Evolutionary conservation across 2,888 invertebrate genomes (phyloP).

Genomic region (Callyntrura sp.): DNA sequence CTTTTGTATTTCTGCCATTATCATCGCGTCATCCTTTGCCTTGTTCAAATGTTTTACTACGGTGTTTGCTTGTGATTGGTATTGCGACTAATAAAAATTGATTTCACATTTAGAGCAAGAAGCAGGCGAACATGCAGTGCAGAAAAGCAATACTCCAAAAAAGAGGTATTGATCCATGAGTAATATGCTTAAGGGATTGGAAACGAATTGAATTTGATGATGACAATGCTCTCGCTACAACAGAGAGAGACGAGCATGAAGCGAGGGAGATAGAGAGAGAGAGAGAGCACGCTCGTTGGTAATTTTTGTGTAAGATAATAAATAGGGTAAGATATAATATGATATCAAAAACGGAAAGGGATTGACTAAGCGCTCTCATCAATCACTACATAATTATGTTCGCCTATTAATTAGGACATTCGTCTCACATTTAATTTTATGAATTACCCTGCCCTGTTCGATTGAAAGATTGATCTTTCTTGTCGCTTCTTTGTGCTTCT

Average conservation of each 20-base stretch:
- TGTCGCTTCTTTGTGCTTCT: conserved; percentile 3
- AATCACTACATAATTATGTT: conserved; percentile 76
- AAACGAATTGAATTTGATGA: conserved; percentile 65
- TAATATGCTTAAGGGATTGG: conserved; percentile 76
- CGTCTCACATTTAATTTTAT: conserved; percentile 74
- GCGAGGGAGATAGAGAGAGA: not conserved
- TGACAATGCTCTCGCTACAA: no score
- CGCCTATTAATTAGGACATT: conserved; percentile 75
- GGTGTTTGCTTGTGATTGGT: conserved; percentile 40
- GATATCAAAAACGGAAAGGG: conserved; percentile 56
- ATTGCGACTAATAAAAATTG: conserved; percentile 67
- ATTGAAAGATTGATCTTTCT: conserved; percentile 55
- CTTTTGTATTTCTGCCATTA: conserved; percentile 13
- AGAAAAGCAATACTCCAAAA: conserved; percentile 48
- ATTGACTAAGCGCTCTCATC: conserved; percentile 67
- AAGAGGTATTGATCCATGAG: conserved; percentile 73
- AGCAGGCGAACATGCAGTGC: not conserved
- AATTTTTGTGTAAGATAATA: conserved; percentile 31
- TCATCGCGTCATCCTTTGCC: conserved; percentile 27
- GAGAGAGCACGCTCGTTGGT: conserved; percentile 12
- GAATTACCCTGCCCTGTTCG: conserved; percentile 59
- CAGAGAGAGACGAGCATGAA: not conserved
- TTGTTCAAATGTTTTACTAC: conserved; percentile 1
- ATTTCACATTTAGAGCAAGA: conserved; percentile 70
- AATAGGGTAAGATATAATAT: conserved; percentile 47